Percentiles rank a stretch among this genome's conserved stretches.
Evolutionary conservation across 2,113 vertebrate species (phyloP).

Genomic region (Oryzias melastigma): DNA sequence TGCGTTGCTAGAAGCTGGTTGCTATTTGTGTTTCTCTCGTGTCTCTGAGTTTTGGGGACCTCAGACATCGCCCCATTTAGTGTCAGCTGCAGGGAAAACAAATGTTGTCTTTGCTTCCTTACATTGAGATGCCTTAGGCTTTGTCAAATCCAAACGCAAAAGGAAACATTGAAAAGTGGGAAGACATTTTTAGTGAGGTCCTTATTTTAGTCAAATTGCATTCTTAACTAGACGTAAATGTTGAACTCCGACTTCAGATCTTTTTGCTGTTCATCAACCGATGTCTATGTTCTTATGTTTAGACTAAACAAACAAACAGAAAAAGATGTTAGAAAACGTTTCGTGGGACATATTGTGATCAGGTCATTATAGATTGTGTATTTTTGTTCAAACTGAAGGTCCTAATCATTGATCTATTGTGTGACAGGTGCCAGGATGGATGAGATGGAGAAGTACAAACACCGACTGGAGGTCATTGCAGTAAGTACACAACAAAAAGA

Average conservation of each 20-base stretch:
- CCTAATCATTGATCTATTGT: slow-evolving; percentile 33
- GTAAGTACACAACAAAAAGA: slow-evolving; percentile 61
- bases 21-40: slow-evolving; percentile 21
- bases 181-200: not conserved
- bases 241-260: slow-evolving; percentile 18
- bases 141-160: not conserved
- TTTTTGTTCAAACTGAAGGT: slow-evolving; percentile 30
- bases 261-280: slow-evolving; percentile 4
- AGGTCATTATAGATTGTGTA: not conserved
- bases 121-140: slow-evolving; percentile 22
- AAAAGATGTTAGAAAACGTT: too few relatives aligned
- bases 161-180: not conserved
- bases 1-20: slow-evolving; percentile 18
- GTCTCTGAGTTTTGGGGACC: slow-evolving; percentile 34
- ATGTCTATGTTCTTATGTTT: slow-evolving; percentile 4
- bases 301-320: too few relatives aligned
- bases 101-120: slow-evolving; percentile 32
- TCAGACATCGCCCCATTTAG: slow-evolving; percentile 49
- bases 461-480: slow-evolving; percentile 77
- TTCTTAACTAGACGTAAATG: slow-evolving; percentile 10
- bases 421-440: slow-evolving; percentile 75
- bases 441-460: slow-evolving; percentile 79
- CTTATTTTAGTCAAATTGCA: slow-evolving; percentile 17
- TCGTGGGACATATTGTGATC: too few relatives aligned
- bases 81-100: slow-evolving; percentile 44